Evolutionary conservation across 2,888 invertebrate genomes (phyloP).

Genomic region (Amblyjoppa fuscipennis): DNA sequence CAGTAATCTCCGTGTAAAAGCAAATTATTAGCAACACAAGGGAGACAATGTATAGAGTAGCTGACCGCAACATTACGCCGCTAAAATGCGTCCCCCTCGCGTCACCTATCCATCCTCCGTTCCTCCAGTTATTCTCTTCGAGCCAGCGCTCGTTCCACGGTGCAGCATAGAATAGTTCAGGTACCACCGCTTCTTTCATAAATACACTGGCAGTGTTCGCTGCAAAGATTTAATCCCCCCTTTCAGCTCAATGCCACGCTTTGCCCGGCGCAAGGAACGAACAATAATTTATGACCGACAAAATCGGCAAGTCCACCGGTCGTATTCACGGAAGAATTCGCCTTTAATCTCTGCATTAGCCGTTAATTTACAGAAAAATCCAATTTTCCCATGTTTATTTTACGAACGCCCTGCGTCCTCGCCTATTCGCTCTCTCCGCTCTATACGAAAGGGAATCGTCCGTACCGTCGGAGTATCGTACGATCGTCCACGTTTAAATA

Average conservation of each 20-base stretch:
- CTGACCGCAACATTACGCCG: constrained; percentile 56
- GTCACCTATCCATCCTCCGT: constrained; percentile 15
- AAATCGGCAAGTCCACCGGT: constrained; percentile 51
- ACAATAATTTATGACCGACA: constrained; percentile 73
- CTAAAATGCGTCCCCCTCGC: constrained; percentile 41
- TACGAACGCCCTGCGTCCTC: constrained; percentile 61
- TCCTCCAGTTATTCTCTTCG: constrained; percentile 34
- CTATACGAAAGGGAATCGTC: background rate
- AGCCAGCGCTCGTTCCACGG: constrained; percentile 7
- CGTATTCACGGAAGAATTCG: constrained; percentile 63
- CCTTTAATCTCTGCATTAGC: constrained; percentile 77
- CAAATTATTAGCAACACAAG: constrained; percentile 71
- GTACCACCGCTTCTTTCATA: constrained; percentile 45
- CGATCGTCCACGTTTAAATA: constrained; percentile 35
- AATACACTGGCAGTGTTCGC: constrained; percentile 43
- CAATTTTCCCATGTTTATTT: constrained; percentile 77
- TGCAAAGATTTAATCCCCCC: constrained; percentile 63
- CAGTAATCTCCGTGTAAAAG: constrained; percentile 79
- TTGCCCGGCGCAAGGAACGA: constrained; percentile 40
- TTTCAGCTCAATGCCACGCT: constrained; percentile 56
- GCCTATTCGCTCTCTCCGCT: background rate
- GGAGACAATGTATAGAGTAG: constrained; percentile 48
- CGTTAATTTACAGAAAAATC: constrained; percentile 79
- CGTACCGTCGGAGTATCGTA: background rate
- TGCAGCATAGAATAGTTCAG: constrained; percentile 35